A percentile compares a stretch with the other conserved stretches of the same genome.
Evolutionary conservation across 2,113 vertebrate species (phyloP).

Genomic region (Heterotilapia buettikoferi): DNA sequence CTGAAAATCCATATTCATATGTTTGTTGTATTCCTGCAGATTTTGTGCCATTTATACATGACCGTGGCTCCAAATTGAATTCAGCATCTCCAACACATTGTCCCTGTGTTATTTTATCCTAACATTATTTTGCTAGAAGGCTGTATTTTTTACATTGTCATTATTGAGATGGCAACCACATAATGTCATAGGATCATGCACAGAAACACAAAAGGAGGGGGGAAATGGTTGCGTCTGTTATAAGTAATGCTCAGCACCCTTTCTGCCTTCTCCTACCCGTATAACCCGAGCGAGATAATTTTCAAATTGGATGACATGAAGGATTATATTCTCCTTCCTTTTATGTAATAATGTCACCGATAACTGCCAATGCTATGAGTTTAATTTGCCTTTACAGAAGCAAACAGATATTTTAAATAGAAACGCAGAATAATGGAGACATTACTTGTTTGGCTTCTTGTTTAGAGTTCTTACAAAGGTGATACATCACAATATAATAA

Average conservation of each 20-base stretch:
- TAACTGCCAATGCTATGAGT: not conserved
- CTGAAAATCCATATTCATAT: not conserved
- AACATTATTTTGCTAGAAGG: not conserved
- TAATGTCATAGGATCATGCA: not conserved
- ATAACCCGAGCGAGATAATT: not conserved
- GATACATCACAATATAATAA: conserved; percentile 4
- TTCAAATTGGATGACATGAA: not conserved
- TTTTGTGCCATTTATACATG: not conserved
- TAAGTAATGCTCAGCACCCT: not conserved
- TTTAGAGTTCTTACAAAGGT: not conserved
- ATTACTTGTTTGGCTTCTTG: not conserved
- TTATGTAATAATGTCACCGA: not conserved
- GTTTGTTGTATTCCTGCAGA: not conserved
- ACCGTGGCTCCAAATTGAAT: not conserved
- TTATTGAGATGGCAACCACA: not conserved
- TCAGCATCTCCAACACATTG: not conserved
- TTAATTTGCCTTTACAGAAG: not conserved
- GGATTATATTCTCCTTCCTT: not conserved
- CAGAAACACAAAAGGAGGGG: not conserved
- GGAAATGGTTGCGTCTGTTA: not conserved
- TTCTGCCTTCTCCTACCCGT: not conserved
- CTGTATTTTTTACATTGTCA: not conserved
- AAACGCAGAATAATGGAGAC: not conserved
- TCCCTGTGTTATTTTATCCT: not conserved
- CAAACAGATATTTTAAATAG: not conserved